Evolutionary conservation across 2,797 vertebrate genomes (phyloP), one percentile per base, ranked within the genome.

Genomic region (Hoplostethus mediterraneus): DNA sequence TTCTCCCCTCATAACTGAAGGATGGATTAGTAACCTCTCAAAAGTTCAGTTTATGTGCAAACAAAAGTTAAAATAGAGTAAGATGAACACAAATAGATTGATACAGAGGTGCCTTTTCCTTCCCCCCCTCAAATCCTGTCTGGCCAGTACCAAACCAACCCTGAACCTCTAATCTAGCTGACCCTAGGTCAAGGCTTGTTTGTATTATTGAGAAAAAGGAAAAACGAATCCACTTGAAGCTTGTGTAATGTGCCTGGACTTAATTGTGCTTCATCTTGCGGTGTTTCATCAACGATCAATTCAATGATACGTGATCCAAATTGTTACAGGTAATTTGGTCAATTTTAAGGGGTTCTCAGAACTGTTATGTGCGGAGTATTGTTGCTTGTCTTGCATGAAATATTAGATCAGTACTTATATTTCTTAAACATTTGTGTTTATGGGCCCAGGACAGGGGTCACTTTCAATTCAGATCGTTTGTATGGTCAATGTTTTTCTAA

Each of bases 111-210:
- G 21, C 21, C 31, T 6, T 47, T 12, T 7, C 48, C 31, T 11
- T 2, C n/a, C 31, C 5, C 30, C 31, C 6, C 61, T 28, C n/a
- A 13, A 36, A 54, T 54, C 47, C 62, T 21, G 31, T 38, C n/a
- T 63, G 62, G 9, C 62, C 33, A 13, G n/a, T 21, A 45, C 14
- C 56, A 58, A 58, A 58, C 16, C n/a, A 58, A 33, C 33, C 2
- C 33, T 54, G 13, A 25, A 66, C 30, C 40, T 30, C 10, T 66
- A 66, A 66, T 55, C 52, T 31, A n/a, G 10, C 21, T 66, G 63
- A 54, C 63, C 38, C 48, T 1, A 31, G 62, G 62, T 33, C 63
- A 66, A 12, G 17, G 55, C 21, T 55, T 55, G 51, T 54, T 66
- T 66, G 52, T 33, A 45, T 45, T 44, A 56, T 9, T 30, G 52